These are phyloP conservation scores for Aphelinus atriplicis DNA, from an alignment of 1,140 invertebrate species.

Conservation along the genomic window DNA sequence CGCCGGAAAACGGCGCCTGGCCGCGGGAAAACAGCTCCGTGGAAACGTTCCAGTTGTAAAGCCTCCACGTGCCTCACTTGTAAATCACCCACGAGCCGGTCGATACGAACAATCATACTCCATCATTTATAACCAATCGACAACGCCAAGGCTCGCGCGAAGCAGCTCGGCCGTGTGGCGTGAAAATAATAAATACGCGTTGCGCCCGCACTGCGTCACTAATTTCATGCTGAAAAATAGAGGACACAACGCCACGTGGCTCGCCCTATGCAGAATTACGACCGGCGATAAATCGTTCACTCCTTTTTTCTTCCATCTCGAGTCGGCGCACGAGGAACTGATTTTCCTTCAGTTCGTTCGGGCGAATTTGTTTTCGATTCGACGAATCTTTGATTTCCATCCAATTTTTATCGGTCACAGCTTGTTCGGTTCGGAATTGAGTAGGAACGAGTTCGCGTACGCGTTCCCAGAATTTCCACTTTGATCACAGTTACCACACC, in stretches of 20 bases:
- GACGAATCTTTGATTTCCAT: too few species aligned
- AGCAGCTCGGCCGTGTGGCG: neutral
- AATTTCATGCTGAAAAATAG: neutral
- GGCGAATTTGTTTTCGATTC: too few species aligned
- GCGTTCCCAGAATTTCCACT: too few species aligned
- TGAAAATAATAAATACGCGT: conserved; percentile 4
- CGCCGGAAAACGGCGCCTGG: neutral
- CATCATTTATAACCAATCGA: neutral
- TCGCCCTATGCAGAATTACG: too few species aligned
- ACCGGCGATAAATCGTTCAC: neutral
- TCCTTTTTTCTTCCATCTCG: neutral
- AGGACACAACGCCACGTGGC: too few species aligned
- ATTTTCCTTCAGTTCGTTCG: too few species aligned
- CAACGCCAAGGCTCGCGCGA: neutral
- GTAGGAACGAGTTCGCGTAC: too few species aligned
- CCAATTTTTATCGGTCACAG: too few species aligned
- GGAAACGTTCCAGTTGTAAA: conserved; percentile 8
- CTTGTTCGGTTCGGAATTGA: too few species aligned
- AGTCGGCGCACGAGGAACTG: too few species aligned
- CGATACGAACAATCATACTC: neutral
- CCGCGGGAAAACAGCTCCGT: neutral
- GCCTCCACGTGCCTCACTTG: neutral
- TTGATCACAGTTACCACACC: too few species aligned
- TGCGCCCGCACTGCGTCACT: neutral
- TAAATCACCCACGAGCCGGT: neutral